A percentile compares a stretch with the other conserved stretches of the same genome.
phyloP scores from a whole-genome alignment of 2,797 vertebrate genomes.

The Euphonia xanthogaster region DNA sequence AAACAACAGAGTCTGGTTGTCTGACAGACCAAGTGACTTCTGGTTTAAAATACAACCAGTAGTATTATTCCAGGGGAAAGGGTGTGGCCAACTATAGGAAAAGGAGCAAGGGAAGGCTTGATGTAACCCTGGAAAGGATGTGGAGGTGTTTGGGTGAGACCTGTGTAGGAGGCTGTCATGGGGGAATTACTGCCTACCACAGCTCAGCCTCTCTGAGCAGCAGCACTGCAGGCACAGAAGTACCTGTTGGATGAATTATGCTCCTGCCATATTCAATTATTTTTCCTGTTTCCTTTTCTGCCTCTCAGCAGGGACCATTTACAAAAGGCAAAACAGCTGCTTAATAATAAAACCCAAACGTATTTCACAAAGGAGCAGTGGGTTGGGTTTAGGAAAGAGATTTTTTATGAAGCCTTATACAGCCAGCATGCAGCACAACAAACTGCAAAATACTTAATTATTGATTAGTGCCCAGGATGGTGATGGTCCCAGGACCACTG shows the following conservation, averaged over 20 bases:
- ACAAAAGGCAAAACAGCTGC: not conserved
- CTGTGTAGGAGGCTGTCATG: fast-evolving
- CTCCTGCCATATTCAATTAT: not conserved
- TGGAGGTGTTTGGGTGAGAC: not conserved
- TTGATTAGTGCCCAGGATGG: not conserved
- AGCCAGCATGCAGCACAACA: not conserved
- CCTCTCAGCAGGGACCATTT: not conserved
- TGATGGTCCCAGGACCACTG: not conserved
- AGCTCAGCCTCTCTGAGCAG: not conserved
- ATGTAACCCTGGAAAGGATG: not conserved
- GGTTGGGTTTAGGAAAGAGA: not conserved
- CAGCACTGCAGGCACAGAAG: not conserved
- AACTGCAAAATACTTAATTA: not conserved
- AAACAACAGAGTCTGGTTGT: not conserved
- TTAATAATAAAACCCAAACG: not conserved
- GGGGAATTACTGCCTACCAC: not conserved
- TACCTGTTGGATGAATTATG: not conserved
- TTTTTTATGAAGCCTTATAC: not conserved
- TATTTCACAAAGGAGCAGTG: not conserved
- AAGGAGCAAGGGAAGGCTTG: not conserved
- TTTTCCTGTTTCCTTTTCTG: not conserved
- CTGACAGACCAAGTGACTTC: not conserved
- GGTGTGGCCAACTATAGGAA: not conserved
- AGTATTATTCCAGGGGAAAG: not conserved
- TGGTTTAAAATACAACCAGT: not conserved